Conservation (phyloP, 1,140 invertebrate species). For the Drosophila tani region DNA sequence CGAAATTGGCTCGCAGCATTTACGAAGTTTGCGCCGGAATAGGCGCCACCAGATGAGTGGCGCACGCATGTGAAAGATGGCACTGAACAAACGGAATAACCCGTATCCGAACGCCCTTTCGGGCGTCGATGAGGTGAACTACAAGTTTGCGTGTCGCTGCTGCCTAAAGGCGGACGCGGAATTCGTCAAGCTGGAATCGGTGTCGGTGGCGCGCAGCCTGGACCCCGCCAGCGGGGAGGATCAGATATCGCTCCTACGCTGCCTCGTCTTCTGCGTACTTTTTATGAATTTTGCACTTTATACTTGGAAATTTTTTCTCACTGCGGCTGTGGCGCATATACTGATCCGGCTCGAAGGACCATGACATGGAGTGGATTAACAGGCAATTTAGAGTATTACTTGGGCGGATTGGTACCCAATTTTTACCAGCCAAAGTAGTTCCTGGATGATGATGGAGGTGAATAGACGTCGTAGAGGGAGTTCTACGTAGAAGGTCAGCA, state of each 20-base stretch:
- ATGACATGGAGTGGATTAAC: too few relatives aligned
- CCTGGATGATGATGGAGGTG: too few relatives aligned
- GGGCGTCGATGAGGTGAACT: constrained; percentile 44
- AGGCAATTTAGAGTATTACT: too few relatives aligned
- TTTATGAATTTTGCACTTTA: too few relatives aligned
- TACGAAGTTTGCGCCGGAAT: not conserved
- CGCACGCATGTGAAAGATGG: constrained; percentile 44
- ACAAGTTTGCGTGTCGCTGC: constrained; percentile 74
- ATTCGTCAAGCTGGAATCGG: constrained; percentile 67
- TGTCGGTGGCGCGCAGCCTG: constrained; percentile 32
- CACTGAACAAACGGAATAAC: constrained; percentile 48
- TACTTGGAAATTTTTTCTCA: too few relatives aligned
- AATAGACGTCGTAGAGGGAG: too few relatives aligned
- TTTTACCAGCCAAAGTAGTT: too few relatives aligned
- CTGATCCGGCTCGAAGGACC: too few relatives aligned
- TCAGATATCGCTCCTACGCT: constrained; percentile 58
- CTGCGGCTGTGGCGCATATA: too few relatives aligned
- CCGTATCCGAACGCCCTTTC: constrained; percentile 13
- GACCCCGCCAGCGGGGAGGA: constrained; percentile 15
- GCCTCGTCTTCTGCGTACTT: constrained; percentile 71
- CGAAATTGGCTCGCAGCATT: not conserved
- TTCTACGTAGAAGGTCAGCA: too few relatives aligned
- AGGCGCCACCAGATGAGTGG: constrained; percentile 24
- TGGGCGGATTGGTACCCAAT: too few relatives aligned
- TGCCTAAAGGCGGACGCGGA: constrained; percentile 72